phyloP scores from a whole-genome alignment of 2,113 vertebrate genomes.

The Gymnarchus niloticus region DNA sequence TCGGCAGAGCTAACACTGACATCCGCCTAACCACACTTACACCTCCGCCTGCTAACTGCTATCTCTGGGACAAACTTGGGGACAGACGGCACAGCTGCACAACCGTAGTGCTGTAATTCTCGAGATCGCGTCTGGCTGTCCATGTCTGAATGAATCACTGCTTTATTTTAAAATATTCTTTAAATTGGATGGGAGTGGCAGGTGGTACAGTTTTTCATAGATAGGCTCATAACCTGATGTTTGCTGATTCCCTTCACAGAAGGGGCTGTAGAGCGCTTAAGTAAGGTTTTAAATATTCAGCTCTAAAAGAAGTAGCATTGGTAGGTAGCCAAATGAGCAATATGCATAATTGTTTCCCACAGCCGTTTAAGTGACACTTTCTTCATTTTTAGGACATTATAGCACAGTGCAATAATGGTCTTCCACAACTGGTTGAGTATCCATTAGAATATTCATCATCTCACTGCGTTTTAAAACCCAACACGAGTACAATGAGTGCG shows the following conservation, averaged over 20 bases:
- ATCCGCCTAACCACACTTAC: conserved; percentile 41
- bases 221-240: not conserved
- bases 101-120: not conserved
- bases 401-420: not conserved
- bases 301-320: not conserved
- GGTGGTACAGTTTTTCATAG: not conserved
- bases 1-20: conserved; percentile 59
- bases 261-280: no score
- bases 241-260: not conserved
- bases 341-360: not conserved
- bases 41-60: not conserved
- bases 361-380: not conserved
- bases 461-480: not conserved
- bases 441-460: no score
- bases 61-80: not conserved
- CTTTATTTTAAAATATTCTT: not conserved
- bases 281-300: not conserved
- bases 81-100: not conserved
- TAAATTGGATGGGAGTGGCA: not conserved
- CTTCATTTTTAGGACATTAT: not conserved
- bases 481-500: not conserved
- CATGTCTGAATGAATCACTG: not conserved
- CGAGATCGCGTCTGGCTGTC: not conserved
- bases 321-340: not conserved
- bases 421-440: not conserved